Evolutionary conservation across 92 coral and sea anemone genomes (phyloP).

Genomic region (Desmophyllum pertusum): DNA sequence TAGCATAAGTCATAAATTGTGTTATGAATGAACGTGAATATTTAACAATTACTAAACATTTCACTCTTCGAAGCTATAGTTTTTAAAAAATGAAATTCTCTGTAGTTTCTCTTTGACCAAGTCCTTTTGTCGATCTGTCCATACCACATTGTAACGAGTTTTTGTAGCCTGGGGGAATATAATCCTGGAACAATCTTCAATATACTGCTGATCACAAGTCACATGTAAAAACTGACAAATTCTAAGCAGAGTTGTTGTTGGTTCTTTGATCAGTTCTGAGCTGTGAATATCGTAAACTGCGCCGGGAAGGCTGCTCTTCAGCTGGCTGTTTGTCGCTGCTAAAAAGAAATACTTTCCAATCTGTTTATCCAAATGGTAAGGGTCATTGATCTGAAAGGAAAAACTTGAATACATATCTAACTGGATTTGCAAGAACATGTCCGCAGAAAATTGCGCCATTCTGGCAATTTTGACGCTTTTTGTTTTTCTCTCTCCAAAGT

Average conservation of each 20-base stretch:
- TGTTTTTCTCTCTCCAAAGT: too few species aligned
- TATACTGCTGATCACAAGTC: constrained; percentile 69
- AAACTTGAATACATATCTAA: neutral
- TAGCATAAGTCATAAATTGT: too few species aligned
- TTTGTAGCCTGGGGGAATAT: constrained; percentile 66
- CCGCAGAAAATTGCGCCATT: neutral
- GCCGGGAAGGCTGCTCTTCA: constrained; percentile 48
- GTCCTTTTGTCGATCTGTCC: constrained; percentile 67
- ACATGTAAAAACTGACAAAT: constrained; percentile 81
- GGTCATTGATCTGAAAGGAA: constrained; percentile 63
- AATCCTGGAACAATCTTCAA: constrained; percentile 78
- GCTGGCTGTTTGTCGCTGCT: constrained; percentile 60
- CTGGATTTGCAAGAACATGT: neutral
- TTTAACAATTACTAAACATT: neutral
- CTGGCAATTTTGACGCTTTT: too few species aligned
- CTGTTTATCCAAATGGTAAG: constrained; percentile 49
- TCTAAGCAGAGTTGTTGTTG: constrained; percentile 55
- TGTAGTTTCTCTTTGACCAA: constrained; percentile 47
- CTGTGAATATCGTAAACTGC: constrained; percentile 73
- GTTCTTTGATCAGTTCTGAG: constrained; percentile 64
- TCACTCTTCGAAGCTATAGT: constrained; percentile 59
- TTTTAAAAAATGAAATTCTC: constrained; percentile 63
- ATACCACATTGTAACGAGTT: constrained; percentile 74
- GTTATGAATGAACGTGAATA: too few species aligned
- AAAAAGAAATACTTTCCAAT: constrained; percentile 60